Conservation (phyloP, 2,113 vertebrate species). For the Pedionomus torquatus region DNA sequence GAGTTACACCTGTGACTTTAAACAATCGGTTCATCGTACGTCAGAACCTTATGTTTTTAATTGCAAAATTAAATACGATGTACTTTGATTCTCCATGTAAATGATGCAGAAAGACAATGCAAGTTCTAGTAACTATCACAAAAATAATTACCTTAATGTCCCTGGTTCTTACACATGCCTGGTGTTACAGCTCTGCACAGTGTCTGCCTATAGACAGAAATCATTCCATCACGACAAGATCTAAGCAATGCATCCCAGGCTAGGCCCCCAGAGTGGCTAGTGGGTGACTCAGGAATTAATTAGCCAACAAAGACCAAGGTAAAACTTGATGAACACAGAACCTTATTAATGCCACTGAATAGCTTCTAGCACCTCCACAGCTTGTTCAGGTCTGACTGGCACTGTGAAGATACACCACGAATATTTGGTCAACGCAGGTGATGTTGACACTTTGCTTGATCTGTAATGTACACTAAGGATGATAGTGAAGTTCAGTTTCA, state of each 20-base stretch:
- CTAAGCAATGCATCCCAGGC: background rate
- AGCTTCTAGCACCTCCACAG: background rate
- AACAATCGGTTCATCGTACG: background rate
- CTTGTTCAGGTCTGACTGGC: background rate
- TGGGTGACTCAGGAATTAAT: background rate
- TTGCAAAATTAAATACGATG: background rate
- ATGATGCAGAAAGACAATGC: background rate
- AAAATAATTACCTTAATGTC: background rate
- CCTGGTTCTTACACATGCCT: background rate
- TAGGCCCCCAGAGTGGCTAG: background rate
- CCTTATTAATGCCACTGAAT: background rate
- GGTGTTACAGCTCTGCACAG: background rate
- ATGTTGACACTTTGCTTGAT: background rate
- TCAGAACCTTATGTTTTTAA: background rate
- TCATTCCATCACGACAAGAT: background rate
- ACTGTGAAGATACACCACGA: background rate
- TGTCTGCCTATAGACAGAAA: background rate
- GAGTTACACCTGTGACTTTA: background rate
- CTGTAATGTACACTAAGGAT: background rate
- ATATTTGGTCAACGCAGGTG: background rate
- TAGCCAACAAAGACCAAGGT: background rate
- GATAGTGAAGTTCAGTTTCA: background rate
- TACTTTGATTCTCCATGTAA: background rate
- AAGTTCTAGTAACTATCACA: background rate
- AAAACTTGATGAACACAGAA: background rate